Conservation (phyloP, 2,113 vertebrate genomes). For the Leucopsar rothschildi region DNA sequence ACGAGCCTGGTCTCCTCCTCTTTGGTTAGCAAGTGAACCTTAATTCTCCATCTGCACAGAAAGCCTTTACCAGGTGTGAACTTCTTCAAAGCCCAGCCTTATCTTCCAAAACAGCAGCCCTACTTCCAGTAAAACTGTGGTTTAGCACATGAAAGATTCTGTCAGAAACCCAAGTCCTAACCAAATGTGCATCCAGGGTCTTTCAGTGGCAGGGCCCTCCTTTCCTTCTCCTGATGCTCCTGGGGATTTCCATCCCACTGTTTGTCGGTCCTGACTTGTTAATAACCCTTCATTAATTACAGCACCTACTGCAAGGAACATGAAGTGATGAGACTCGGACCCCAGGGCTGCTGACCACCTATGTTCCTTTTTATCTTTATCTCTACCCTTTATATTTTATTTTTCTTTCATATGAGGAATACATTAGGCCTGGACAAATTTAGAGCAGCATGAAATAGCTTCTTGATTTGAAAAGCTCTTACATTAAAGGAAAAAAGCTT, state of each 20-base stretch:
- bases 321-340: neutral
- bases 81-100: neutral
- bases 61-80: neutral
- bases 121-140: neutral
- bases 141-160: neutral
- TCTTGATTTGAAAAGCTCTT: neutral
- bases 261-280: neutral
- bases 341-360: neutral
- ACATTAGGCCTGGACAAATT: neutral
- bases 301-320: neutral
- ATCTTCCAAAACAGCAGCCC: neutral
- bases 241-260: neutral
- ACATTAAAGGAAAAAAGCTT: neutral
- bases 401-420: neutral
- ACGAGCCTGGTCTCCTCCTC: neutral
- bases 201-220: neutral
- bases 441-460: neutral
- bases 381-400: neutral
- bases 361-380: neutral
- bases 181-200: fast-evolving
- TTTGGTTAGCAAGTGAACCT: neutral
- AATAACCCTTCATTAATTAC: neutral
- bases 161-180: neutral
- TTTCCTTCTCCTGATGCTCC: neutral
- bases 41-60: neutral